Evolutionary conservation across 1,140 invertebrate species (phyloP), one percentile per base, ranked within the genome.

Genomic region (Drosophila novamexicana): DNA sequence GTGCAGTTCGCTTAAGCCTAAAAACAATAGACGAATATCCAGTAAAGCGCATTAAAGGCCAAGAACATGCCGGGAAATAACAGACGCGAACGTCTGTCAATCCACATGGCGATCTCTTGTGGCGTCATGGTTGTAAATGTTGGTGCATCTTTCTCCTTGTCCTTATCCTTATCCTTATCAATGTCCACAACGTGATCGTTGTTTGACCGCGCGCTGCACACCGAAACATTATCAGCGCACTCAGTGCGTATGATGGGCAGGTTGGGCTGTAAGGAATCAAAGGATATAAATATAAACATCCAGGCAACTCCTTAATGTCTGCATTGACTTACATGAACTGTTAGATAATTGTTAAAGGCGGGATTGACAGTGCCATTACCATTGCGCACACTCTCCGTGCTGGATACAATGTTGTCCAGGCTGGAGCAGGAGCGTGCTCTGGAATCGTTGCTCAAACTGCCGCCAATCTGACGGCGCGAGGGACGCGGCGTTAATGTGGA

Each of bases 91-190:
- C 96, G 94, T 52, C 91, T 58, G 52, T 97, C 97, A 44, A 98
- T 97, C 96, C 96, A 97, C 61, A 96, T 96, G 61, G 97, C 96
- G 44, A 97, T 97, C 91, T 97, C 96, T 81, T 97, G 96, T 1
- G 97, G 96, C 5, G 96, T 97, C 96, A 97, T 97, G 16, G 96
- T 96, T 32, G 96, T 96, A 45, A 91, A 91, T 8, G 90, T 90
- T 12, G 86, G 74, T 10, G 75, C 96, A 96, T 34, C 93, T 93
- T 79, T 77, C 9, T 82, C 79, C 37, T 72, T 59, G 22, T 84
- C 84, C 42, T 79, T 81, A 16, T 77, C 76, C 71, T 85, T 86
- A 22, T 77, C 76, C 63, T 85, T 86, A 7, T 91, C 91, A 44
- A 92, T 79, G 34, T 92, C 82, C 42, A 91, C 67, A 40, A 91